Evolutionary conservation across 2,888 invertebrate species (phyloP).

Genomic region (Apamea anceps): DNA sequence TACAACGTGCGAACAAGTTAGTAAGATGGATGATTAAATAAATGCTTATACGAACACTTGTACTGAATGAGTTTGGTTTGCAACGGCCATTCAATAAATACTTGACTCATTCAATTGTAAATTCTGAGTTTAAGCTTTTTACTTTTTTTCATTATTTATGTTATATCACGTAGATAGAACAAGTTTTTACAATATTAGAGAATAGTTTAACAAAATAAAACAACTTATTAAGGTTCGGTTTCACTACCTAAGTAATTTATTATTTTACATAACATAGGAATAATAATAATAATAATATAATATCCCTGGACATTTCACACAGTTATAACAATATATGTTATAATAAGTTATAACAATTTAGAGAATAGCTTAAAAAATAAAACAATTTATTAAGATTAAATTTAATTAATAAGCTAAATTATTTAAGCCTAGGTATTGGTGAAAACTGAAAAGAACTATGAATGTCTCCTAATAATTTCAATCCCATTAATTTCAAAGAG

Average conservation of each 20-base stretch:
- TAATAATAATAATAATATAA: too few species aligned
- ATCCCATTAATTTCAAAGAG: conserved; percentile 23
- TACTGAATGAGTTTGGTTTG: not conserved
- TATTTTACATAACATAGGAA: too few species aligned
- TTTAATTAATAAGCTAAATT: not conserved
- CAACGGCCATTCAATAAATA: not conserved
- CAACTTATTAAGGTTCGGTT: not conserved
- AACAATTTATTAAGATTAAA: not conserved
- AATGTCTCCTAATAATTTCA: not conserved
- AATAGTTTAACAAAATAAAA: not conserved
- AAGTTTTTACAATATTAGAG: not conserved
- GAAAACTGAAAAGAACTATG: not conserved
- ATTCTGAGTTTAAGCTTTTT: not conserved
- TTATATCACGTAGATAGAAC: not conserved
- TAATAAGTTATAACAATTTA: not conserved
- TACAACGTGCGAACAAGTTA: conserved; percentile 10
- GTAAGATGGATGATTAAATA: conserved; percentile 27
- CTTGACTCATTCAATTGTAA: not conserved
- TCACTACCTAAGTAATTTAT: too few species aligned
- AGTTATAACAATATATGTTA: too few species aligned
- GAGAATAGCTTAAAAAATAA: not conserved
- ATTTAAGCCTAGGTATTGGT: not conserved
- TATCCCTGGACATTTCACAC: too few species aligned
- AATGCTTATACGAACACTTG: conserved; percentile 4
- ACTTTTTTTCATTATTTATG: not conserved